Evolutionary conservation across 1,140 invertebrate genomes (phyloP), one percentile per base, ranked within the genome.

Genomic region (Lepidostoma basale): DNA sequence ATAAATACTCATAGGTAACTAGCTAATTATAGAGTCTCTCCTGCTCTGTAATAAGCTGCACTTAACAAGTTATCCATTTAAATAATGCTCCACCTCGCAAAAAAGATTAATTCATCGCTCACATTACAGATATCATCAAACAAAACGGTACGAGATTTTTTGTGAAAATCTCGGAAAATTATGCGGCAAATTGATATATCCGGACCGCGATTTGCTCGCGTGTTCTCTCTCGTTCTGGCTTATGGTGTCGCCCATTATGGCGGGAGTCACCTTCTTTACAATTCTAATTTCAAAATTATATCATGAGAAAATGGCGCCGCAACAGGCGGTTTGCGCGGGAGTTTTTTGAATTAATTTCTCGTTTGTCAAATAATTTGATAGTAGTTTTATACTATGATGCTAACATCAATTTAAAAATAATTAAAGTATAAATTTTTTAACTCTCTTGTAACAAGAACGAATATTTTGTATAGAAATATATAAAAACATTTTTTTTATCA

Each of bases 241-340:
- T 20, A 42, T 20, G 8, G n/a, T 39, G 64, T 54, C 64, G 30
- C 47, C 20, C 36, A 30, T 33, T 36, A 5, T 25, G 10, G 69
- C 26, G 42, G 45, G 26, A 47, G 28, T 59, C 58, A 67, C 64
- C 62, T 70, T 70, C 68, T 70, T 70, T 67, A 62, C 58, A 70
- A 66, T 40, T 69, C 68, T 47, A 70, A 70, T 67, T 70, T 70
- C 67, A 67, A 70, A 70, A 67, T 70, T 54, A 54, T 54, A 25
- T 54, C 23, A 54, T 33, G 49, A n/a, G 14, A 54, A 28, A 54
- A 14, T 28, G 26, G 49, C 49, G 3, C 25, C 49, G 49, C 26
- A 30, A 54, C 49, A 54, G 49, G 49, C 26, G 49, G 49, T 28
- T 54, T 54, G 9, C 49, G 9, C 14, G 20, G n/a, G 30, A 54